Base-by-base conservation (phyloP, 2,113 vertebrate genomes). In the Bolborhynchus lineola region DNA sequence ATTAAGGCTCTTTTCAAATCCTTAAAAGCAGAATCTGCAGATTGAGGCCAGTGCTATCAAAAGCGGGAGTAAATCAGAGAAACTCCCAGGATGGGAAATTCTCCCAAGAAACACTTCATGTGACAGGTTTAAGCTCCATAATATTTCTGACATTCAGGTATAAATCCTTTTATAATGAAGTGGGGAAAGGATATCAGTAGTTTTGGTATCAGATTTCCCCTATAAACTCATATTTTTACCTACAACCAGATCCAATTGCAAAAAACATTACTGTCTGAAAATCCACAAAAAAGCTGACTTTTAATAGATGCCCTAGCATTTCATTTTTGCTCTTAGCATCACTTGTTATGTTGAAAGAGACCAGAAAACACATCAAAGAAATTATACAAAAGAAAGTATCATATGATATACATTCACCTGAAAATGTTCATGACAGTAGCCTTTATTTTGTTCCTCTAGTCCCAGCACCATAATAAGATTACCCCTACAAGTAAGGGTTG, bases 1-100 rank as follows among this genome's bases (percentile, higher is more conserved):
- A 93, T 83, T 74, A 93, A 94, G 59, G 21, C 62, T 71, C 29
- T 63, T 90, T 90, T 92, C 50, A 95, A 78, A 83, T 75, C 50
- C 52, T 83, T 74, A 75, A 79, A 94, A 81, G 55, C 62, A 60
- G 41, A 39, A 37, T 74, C 64, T 83, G 53, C 35, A 90, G 64
- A 80, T 77, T 69, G 60, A 88, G 59, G 41, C 68, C 46, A 31
- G 35, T 55, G 47, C 55, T 75, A 50, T 93, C 46, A 74, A 71
- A 26, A 59, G 25, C 35, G 72, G 11, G 81, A 94, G 81, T 88
- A 88, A 86, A 95, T 94, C 86, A 92, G 53, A 81, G 64, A 81
- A 81, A 75, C n/a, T 77, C 60, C 72, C 59, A 53, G 37, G 37
- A 78, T 10, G 15, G 10, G 13, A 88, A 88, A 13, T 67, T 93